Base-by-base conservation (phyloP, 2,888 invertebrate species). In the Andrena minutula region DNA sequence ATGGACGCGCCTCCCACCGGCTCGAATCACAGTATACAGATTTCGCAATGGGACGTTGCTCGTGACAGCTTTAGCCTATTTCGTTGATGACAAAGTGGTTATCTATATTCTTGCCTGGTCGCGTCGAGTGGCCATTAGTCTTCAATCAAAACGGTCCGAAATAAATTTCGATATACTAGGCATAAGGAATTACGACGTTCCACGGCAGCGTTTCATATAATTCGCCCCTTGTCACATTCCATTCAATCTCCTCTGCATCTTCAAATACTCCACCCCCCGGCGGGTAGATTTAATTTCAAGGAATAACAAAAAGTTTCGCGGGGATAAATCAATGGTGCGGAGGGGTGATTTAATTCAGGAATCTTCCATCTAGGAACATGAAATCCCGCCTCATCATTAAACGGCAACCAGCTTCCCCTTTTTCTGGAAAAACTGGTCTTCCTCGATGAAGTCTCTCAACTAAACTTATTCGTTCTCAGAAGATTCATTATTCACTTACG, bases 81-180 rank as follows among this genome's bases (percentile, higher is more conserved):
- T 75, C 75, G 69, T 72, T 72, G 71, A 82, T 82, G 82, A 82
- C 82, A 82, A 82, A 82, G 76, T 82, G 82, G 75, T 75, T 82
- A 75, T 81, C 82, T 72, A 81, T 82, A 82, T 82, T 63, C 71
- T 76, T 72, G 71, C 35, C 65, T 65, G 49, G 10, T 4, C 60
- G 23, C 64, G 70, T 71, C 82, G 82, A 81, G 64, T 65, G 61
- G 49, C 70, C 70, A 82, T 82, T 81, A 81, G 70, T 81, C 82
- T 81, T 70, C 81, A 32, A 74, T 80, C 74, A 60, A 60, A 75
- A 30, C 51, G 10, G 32, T 8, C 58, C 51, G 16, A 60, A 60
- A 80, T 74, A 41, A 69, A 72, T 41, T 49, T 49, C 73, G 49
- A 51, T 61, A 41, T 23, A 47, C 61, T 72, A 5, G n/a, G 47